Evolutionary conservation across 2,797 vertebrate genomes (phyloP).

Genomic region (Eulemur albifrons): DNA sequence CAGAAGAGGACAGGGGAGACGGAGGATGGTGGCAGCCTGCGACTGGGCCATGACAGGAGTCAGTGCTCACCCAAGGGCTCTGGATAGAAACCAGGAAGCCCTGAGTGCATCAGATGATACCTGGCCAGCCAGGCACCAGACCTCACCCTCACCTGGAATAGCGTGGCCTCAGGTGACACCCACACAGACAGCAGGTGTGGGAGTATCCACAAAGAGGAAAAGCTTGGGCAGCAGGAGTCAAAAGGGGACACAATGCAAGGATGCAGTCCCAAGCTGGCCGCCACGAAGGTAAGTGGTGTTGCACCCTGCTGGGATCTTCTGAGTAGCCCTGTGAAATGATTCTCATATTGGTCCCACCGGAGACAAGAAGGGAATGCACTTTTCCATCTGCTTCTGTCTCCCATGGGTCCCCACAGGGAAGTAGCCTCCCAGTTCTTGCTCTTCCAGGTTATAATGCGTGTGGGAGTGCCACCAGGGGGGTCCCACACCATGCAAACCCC

Average conservation of each 20-base stretch:
- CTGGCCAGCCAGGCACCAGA: not conserved
- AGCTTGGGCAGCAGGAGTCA: not conserved
- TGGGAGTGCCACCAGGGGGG: not conserved
- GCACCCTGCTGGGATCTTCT: not conserved
- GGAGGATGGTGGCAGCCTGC: not conserved
- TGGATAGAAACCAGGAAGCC: not conserved
- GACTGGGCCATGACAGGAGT: no score
- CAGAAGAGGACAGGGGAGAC: not conserved
- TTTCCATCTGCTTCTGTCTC: not conserved
- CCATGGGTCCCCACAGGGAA: not conserved
- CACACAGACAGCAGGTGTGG: not conserved
- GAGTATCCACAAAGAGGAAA: not conserved
- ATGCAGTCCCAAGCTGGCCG: not conserved
- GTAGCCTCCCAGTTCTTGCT: not conserved
- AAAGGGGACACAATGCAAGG: not conserved
- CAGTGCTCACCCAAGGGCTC: not conserved
- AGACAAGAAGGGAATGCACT: not conserved
- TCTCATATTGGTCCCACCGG: no score
- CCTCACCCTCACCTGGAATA: not conserved
- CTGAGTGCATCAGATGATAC: not conserved
- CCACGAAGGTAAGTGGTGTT: not conserved
- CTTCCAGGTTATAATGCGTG: fast-evolving
- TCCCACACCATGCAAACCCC: not conserved
- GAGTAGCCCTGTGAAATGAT: not conserved
- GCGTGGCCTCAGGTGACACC: not conserved